These are phyloP conservation scores for Littorina saxatilis DNA, from an alignment of 1,140 invertebrate species.

Conservation along the genomic window DNA sequence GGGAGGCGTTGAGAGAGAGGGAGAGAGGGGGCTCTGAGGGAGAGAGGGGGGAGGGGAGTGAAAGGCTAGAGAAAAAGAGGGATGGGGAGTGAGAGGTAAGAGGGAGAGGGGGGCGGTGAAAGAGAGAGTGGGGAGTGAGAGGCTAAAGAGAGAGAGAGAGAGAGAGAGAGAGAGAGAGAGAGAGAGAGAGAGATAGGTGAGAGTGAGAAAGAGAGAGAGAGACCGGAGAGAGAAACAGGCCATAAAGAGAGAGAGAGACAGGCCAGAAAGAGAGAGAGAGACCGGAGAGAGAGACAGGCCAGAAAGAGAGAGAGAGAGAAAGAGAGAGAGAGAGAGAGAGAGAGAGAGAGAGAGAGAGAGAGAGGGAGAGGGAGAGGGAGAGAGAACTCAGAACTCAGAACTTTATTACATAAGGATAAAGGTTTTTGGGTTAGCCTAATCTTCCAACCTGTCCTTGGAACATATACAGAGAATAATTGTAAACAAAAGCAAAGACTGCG, in stretches of 20 bases:
- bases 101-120: not conserved
- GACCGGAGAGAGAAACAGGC: not conserved
- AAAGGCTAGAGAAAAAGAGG: not conserved
- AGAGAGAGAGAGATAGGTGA: not conserved
- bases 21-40: conserved; percentile 7
- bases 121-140: not conserved
- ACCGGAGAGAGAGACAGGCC: not conserved
- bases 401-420: too few relatives aligned
- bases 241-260: not conserved
- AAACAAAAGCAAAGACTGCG: too few relatives aligned
- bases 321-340: too few relatives aligned
- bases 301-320: too few relatives aligned
- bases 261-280: not conserved
- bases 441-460: too few relatives aligned
- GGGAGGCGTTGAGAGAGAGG: not conserved
- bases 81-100: not conserved
- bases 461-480: too few relatives aligned
- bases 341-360: too few relatives aligned
- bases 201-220: conserved; percentile 2
- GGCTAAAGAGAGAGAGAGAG: not conserved
- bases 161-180: not conserved
- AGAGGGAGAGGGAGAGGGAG: too few relatives aligned
- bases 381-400: too few relatives aligned
- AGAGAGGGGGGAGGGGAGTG: not conserved
- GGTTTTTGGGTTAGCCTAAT: too few relatives aligned